phyloP scores from a whole-genome alignment of 2,113 vertebrate species.

The Climacteris rufus region DNA sequence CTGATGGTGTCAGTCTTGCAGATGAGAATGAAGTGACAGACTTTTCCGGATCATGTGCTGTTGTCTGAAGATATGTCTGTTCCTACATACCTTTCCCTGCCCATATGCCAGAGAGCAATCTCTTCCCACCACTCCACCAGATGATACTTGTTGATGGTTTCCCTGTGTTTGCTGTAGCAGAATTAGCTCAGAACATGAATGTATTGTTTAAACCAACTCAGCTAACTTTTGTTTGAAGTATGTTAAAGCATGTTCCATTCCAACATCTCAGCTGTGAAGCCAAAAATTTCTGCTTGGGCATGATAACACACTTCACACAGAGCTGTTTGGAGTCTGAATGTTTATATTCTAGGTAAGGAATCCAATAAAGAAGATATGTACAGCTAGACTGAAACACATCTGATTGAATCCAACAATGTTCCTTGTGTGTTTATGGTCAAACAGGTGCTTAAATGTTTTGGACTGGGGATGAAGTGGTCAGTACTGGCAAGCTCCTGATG shows the following conservation, averaged over 20 bases:
- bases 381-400: background rate
- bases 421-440: background rate
- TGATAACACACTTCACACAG: background rate
- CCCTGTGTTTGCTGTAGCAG: background rate
- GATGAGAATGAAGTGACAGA: background rate
- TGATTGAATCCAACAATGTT: background rate
- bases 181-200: background rate
- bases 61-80: background rate
- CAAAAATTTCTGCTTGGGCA: background rate
- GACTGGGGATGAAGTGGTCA: background rate
- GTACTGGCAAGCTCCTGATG: background rate
- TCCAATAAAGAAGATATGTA: background rate
- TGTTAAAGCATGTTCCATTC: background rate
- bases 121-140: background rate
- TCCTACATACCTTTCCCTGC: background rate
- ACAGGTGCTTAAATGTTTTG: background rate
- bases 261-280: background rate
- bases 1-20: background rate
- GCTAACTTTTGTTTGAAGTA: background rate
- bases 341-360: background rate
- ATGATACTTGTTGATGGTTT: fast-evolving
- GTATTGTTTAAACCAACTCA: background rate
- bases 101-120: fast-evolving
- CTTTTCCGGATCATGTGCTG: background rate
- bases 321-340: background rate